Percentiles rank a stretch among this genome's conserved stretches.
phyloP scores from a whole-genome alignment of 1,140 invertebrate species.

The Cephus cinctus region DNA sequence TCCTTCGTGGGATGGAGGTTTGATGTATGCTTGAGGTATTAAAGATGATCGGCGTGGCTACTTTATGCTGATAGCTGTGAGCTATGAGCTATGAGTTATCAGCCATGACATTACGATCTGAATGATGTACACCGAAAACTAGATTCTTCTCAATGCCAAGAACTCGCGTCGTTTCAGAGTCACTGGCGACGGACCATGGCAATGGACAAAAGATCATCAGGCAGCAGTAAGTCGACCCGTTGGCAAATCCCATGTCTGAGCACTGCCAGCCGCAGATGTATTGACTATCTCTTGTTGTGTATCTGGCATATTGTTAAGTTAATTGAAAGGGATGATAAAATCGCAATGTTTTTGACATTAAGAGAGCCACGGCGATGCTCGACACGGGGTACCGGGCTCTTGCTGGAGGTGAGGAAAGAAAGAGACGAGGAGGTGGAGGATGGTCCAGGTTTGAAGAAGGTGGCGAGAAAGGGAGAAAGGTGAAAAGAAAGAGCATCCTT shows the following conservation, averaged over 20 bases:
- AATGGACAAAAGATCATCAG: constrained; percentile 3
- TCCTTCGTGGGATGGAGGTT: background rate
- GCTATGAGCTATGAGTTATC: background rate
- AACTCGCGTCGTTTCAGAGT: background rate
- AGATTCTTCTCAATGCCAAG: background rate
- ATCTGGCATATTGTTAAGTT: constrained; percentile 45
- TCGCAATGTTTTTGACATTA: constrained; percentile 42
- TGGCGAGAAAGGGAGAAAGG: constrained; percentile 7
- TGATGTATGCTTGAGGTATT: too few relatives aligned
- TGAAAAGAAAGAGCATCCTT: constrained; percentile 11
- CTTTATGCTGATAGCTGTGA: too few relatives aligned
- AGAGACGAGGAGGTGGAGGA: constrained; percentile 4
- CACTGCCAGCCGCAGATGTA: constrained; percentile 20
- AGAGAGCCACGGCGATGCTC: constrained; percentile 30
- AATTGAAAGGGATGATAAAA: constrained; percentile 45
- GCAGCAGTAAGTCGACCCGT: background rate
- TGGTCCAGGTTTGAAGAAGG: background rate
- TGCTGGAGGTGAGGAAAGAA: constrained; percentile 10
- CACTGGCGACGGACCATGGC: background rate
- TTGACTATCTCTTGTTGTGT: constrained; percentile 34
- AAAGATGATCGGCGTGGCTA: too few relatives aligned
- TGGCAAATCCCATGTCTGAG: background rate
- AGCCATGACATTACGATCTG: background rate
- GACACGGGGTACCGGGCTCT: too few relatives aligned
- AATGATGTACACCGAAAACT: constrained; percentile 1